Evolutionary conservation across 2,888 invertebrate species (phyloP), one percentile per base, ranked within the genome.

Genomic region (Graphium colonna): DNA sequence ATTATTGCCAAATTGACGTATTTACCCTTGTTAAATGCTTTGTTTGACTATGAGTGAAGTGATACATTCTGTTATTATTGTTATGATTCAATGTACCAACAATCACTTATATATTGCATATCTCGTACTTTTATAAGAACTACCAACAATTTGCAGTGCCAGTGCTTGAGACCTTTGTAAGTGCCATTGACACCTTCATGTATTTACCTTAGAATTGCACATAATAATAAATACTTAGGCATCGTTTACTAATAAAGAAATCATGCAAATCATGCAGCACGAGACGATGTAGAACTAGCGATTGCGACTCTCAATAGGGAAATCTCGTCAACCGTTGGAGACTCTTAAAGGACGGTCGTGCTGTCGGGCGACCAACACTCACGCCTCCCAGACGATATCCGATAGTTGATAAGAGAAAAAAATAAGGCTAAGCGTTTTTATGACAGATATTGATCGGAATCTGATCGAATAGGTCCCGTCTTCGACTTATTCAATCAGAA

Each of bases 161-260:
- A n/a, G 36, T 36, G 5, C 12, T 36, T 17, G 18, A 0, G 38
- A 28, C 7, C 17, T 7, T 39, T 31, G 15, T 17, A 8, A 28
- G 70, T 73, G 73, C 73, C 71, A 68, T 67, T 67, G 44, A 56
- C 60, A 63, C 69, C 71, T 74, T 73, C n/a, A 36, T 67, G 67
- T 64, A 69, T 65, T 65, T 64, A 72, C 66, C 72, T 79, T 71
- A 63, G 77, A 75, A 79, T 74, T 72, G 69, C 70, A 73, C 78
- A 76, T 80, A 36, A 12, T n/a, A 40, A 71, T 76, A 65, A 70
- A 66, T 71, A 70, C 39, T 60, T 73, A 71, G 59, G 79, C 82
- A 77, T 79, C 73, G 63, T 74, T 77, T 82, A 77, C 76, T 67
- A 84, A 79, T 82, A 83, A 82, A 84, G 72, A 77, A 71, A 73